Evolutionary conservation across 2,888 invertebrate genomes (phyloP).

Genomic region (Coelinius sp.): DNA sequence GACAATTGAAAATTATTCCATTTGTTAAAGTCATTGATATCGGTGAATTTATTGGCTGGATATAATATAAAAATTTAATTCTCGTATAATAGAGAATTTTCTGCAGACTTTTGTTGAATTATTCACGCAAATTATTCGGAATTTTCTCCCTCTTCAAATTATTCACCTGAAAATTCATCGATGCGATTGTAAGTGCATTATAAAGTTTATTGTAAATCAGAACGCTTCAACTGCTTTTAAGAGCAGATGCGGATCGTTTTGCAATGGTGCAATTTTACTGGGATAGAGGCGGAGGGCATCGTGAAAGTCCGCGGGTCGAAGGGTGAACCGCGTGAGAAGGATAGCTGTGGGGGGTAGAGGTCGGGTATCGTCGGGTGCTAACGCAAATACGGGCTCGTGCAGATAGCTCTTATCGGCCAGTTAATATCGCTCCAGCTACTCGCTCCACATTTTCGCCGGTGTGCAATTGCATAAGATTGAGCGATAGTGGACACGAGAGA

Average conservation of each 20-base stretch:
- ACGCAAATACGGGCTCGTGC: slow-evolving; percentile 46
- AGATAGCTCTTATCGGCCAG: slow-evolving; percentile 50
- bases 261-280: too few species aligned
- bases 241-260: slow-evolving; percentile 48
- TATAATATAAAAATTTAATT: neutral
- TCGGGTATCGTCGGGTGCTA: slow-evolving; percentile 29
- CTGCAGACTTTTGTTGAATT: too few species aligned
- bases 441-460: slow-evolving; percentile 62
- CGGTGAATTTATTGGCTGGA: neutral
- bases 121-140: too few species aligned
- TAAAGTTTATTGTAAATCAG: neutral
- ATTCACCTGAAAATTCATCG: neutral
- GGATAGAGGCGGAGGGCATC: neutral
- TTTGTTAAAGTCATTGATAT: neutral
- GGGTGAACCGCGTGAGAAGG: slow-evolving; percentile 9
- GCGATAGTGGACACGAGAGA: slow-evolving; percentile 63
- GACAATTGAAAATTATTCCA: neutral
- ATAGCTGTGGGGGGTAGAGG: neutral
- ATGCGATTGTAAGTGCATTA: neutral
- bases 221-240: neutral
- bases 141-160: neutral
- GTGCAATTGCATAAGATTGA: slow-evolving; percentile 65
- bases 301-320: neutral
- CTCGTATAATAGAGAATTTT: too few species aligned
- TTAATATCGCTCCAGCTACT: slow-evolving; percentile 51